Conservation (phyloP, 2,888 invertebrate species). For the Xylocampa areola region DNA sequence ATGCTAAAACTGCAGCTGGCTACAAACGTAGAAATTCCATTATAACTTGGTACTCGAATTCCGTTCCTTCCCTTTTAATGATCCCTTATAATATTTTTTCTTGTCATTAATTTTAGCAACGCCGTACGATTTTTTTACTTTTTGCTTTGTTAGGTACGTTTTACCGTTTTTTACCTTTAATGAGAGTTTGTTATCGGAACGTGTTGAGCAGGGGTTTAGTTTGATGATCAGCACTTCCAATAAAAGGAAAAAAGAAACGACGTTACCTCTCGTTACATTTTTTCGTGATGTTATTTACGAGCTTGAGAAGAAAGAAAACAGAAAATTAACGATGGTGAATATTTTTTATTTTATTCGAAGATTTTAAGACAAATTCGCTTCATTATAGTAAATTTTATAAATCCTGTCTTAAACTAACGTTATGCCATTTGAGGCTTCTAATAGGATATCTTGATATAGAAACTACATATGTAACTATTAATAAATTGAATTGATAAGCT, state of each 20-base stretch:
- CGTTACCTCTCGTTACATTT: conserved; percentile 25
- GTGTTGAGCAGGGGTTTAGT: conserved; percentile 54
- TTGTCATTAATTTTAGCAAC: conserved; percentile 54
- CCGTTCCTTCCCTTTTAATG: conserved; percentile 46
- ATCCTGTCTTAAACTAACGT: no score
- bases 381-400: conserved; percentile 25
- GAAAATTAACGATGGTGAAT: conserved; percentile 4
- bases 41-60: conserved; percentile 21
- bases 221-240: conserved; percentile 56
- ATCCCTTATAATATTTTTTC: conserved; percentile 56
- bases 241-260: conserved; percentile 36
- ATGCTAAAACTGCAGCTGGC: conserved; percentile 34
- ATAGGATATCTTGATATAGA: no score
- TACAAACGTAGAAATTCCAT: conserved; percentile 37
- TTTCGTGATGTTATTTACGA: conserved; percentile 39
- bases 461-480: no score
- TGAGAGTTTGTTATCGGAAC: conserved; percentile 56
- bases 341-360: conserved; percentile 18
- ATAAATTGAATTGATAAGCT: no score
- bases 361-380: conserved; percentile 23
- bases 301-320: conserved; percentile 26
- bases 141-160: conserved; percentile 45
- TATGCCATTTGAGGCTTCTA: no score
- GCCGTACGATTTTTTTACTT: conserved; percentile 38
- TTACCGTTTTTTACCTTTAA: conserved; percentile 35